A percentile compares a stretch with the other conserved stretches of the same genome.
phyloP scores from a whole-genome alignment of 1,140 invertebrate species.

The Daktulosphaira vitifoliae region DNA sequence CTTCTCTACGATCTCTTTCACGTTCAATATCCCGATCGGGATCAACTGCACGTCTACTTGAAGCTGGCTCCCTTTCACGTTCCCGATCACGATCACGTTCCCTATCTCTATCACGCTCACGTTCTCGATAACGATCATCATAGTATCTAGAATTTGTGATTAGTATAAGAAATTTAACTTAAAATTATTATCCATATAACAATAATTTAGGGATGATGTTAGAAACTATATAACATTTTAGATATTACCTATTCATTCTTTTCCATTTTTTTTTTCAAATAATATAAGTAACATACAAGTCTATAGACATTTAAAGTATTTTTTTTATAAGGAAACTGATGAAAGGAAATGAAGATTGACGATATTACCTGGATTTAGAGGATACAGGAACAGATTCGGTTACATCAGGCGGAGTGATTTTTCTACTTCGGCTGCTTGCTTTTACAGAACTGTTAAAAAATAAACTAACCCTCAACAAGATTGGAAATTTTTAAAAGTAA shows the following conservation, averaged over 20 bases:
- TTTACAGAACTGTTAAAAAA: slow-evolving; percentile 33
- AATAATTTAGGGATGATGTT: too few relatives aligned
- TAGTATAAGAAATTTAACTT: slow-evolving; percentile 41
- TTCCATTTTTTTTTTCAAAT: slow-evolving; percentile 37
- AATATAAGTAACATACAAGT: slow-evolving; percentile 9
- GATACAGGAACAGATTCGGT: slow-evolving; percentile 31
- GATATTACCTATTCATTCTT: too few relatives aligned
- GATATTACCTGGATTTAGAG: slow-evolving; percentile 28
- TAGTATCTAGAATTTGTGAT: slow-evolving; percentile 66
- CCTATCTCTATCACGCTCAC: slow-evolving; percentile 46
- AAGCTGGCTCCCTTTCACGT: slow-evolving; percentile 52
- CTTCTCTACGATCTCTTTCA: slow-evolving; percentile 56
- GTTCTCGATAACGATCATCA: slow-evolving; percentile 69
- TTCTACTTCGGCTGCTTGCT: slow-evolving; percentile 30
- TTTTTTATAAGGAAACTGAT: slow-evolving; percentile 28
- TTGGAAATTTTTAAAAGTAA: slow-evolving; percentile 9
- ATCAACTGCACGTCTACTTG: slow-evolving; percentile 48
- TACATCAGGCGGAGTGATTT: slow-evolving; percentile 31
- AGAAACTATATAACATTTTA: too few relatives aligned
- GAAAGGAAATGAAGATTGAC: slow-evolving; percentile 37
- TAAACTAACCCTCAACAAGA: slow-evolving; percentile 32
- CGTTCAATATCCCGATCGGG: slow-evolving; percentile 52
- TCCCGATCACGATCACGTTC: slow-evolving; percentile 57
- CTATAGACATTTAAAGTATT: slow-evolving; percentile 31
- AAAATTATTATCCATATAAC: too few relatives aligned